These are phyloP conservation scores for Mya arenaria DNA, from an alignment of 1,140 invertebrate species.

Conservation along the genomic window DNA sequence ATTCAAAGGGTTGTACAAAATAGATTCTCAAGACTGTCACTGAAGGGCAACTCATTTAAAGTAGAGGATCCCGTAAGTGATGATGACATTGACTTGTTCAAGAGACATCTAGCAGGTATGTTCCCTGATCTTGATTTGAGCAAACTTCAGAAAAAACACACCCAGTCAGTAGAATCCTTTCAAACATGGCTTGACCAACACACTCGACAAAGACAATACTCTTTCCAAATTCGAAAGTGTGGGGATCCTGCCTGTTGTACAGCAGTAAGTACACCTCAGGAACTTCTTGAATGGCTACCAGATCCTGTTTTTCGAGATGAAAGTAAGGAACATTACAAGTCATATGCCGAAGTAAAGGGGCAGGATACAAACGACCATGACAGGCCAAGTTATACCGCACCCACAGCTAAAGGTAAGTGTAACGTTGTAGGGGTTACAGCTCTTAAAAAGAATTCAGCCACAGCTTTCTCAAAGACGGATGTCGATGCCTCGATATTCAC, in stretches of 20 bases:
- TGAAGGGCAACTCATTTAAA: not conserved
- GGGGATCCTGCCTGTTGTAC: constrained; percentile 10
- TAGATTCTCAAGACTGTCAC: not conserved
- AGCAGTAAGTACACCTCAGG: not conserved
- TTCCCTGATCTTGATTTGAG: not conserved
- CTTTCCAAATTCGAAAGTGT: no score
- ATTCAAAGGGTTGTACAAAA: not conserved
- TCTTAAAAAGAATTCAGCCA: no score
- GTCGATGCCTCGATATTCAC: constrained; percentile 10
- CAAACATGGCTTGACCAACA: no score
- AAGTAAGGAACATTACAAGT: constrained; percentile 16
- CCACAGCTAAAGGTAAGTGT: constrained; percentile 4
- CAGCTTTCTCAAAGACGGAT: not conserved
- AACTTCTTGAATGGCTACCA: constrained; percentile 34
- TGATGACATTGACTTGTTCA: not conserved
- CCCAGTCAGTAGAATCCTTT: no score
- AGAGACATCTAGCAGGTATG: not conserved
- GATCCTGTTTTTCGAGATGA: constrained; percentile 22
- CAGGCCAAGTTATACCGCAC: not conserved
- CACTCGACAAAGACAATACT: no score
- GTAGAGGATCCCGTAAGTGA: not conserved
- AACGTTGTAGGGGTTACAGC: not conserved
- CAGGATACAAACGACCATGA: not conserved
- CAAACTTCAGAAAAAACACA: not conserved
- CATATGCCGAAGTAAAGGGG: not conserved